Evolutionary conservation across 2,888 invertebrate genomes (phyloP).

Genomic region (Amiota minor): DNA sequence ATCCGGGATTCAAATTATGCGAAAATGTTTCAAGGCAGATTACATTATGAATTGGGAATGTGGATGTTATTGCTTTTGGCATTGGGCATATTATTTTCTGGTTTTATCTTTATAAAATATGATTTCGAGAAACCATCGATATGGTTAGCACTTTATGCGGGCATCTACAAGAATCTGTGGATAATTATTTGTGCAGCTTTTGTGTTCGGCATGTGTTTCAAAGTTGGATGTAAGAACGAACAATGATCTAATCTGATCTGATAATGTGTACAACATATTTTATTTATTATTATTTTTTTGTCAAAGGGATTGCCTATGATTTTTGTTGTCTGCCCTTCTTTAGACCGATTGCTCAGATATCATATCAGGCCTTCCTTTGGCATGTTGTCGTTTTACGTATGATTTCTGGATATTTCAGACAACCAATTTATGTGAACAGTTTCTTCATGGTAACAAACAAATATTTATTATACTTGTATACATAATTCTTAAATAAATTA

Average conservation of each 20-base stretch:
- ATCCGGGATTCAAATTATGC: conserved; percentile 27
- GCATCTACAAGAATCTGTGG: conserved; percentile 71
- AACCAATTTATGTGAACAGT: conserved; percentile 60
- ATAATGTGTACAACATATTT: neutral
- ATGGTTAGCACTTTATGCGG: conserved; percentile 73
- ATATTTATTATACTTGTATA: no score
- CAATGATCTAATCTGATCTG: no score
- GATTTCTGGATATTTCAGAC: conserved; percentile 50
- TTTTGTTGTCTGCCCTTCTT: conserved; percentile 58
- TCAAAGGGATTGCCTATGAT: conserved; percentile 57
- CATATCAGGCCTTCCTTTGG: conserved; percentile 69
- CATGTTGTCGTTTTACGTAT: conserved; percentile 61
- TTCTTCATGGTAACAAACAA: conserved; percentile 56
- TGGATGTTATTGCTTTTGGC: conserved; percentile 52
- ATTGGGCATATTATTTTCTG: conserved; percentile 54
- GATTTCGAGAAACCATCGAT: conserved; percentile 66
- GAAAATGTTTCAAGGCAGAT: conserved; percentile 39
- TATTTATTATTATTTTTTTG: conserved; percentile 7
- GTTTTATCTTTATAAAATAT: conserved; percentile 63
- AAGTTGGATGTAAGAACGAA: conserved; percentile 66
- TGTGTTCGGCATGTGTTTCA: conserved; percentile 62
- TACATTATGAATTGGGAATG: conserved; percentile 49
- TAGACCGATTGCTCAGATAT: conserved; percentile 61
- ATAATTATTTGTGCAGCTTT: conserved; percentile 64
- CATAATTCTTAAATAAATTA: no score